A percentile compares a stretch with the other conserved stretches of the same genome.
phyloP scores from a whole-genome alignment of 2,113 vertebrate genomes.

The Mugil cephalus region DNA sequence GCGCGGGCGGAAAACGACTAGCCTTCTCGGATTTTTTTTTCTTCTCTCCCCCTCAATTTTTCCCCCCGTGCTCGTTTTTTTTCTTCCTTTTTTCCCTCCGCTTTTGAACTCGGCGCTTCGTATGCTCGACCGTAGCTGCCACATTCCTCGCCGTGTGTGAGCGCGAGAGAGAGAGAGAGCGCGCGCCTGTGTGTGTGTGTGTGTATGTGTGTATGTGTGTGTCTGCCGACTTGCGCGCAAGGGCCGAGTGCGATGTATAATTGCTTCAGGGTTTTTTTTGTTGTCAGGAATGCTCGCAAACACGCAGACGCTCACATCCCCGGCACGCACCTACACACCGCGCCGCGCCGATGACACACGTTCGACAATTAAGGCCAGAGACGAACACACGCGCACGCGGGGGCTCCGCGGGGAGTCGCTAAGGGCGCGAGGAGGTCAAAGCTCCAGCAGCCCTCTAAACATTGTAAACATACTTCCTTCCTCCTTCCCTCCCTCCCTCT shows the following conservation, averaged over 20 bases:
- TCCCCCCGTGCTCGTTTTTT: slow-evolving; percentile 53
- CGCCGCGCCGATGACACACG: slow-evolving; percentile 56
- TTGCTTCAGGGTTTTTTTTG: slow-evolving; percentile 75
- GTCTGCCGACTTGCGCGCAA: slow-evolving; percentile 37
- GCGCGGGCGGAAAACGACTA: slow-evolving; percentile 74
- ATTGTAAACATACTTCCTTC: slow-evolving; percentile 81
- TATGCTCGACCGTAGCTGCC: slow-evolving; percentile 63
- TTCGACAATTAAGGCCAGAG: slow-evolving; percentile 69
- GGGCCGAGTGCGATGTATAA: slow-evolving; percentile 58
- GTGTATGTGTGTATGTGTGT: slow-evolving; percentile 17
- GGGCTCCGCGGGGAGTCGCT: slow-evolving; percentile 70
- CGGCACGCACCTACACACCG: slow-evolving; percentile 42
- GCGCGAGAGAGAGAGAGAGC: too few relatives aligned
- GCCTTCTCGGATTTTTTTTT: slow-evolving; percentile 46
- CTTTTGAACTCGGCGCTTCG: slow-evolving; percentile 71
- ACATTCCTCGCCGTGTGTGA: slow-evolving; percentile 68
- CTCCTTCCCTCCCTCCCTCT: slow-evolving; percentile 75
- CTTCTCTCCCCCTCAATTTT: slow-evolving; percentile 51
- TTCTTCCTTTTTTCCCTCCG: neutral
- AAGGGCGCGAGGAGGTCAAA: slow-evolving; percentile 74
- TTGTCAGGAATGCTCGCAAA: slow-evolving; percentile 73
- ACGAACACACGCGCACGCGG: slow-evolving; percentile 60
- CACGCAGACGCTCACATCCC: slow-evolving; percentile 35
- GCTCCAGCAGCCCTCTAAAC: slow-evolving; percentile 79
- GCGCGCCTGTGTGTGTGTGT: slow-evolving; percentile 9